A percentile compares a stretch with the other conserved stretches of the same genome.
These are phyloP conservation scores for Anniella stebbinsi DNA, from an alignment of 2,797 vertebrate genomes.

Conservation along the genomic window DNA sequence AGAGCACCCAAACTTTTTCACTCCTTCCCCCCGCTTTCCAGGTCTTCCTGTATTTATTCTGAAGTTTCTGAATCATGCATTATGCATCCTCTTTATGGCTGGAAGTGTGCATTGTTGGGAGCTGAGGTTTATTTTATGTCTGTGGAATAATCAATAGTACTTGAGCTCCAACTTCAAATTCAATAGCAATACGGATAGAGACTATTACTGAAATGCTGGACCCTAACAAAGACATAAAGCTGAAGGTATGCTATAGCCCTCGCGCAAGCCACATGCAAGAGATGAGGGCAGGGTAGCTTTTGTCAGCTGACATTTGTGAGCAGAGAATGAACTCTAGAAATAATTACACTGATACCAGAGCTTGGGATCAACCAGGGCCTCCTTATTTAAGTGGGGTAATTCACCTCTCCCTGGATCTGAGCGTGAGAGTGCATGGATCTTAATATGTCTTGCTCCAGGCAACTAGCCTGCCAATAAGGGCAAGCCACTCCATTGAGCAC, in stretches of 20 bases:
- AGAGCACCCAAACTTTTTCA: background rate
- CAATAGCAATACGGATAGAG: slow-evolving; percentile 54
- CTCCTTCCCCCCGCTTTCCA: too few relatives aligned
- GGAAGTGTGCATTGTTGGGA: slow-evolving; percentile 24
- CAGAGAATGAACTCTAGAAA: too few relatives aligned
- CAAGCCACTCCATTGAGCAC: too few relatives aligned
- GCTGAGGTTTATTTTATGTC: slow-evolving; percentile 32
- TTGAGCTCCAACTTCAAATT: slow-evolving; percentile 56
- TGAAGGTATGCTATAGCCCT: background rate
- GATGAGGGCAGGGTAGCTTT: background rate
- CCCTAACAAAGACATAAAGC: background rate
- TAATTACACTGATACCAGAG: too few relatives aligned
- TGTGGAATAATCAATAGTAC: slow-evolving; percentile 50
- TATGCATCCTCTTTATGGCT: slow-evolving; percentile 24
- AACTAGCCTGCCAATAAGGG: too few relatives aligned
- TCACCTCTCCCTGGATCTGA: too few relatives aligned
- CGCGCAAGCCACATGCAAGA: background rate
- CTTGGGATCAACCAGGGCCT: too few relatives aligned
- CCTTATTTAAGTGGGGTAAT: too few relatives aligned
- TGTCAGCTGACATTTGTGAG: background rate
- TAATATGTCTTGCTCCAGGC: too few relatives aligned
- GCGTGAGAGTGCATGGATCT: too few relatives aligned
- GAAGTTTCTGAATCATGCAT: slow-evolving; percentile 21
- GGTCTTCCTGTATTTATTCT: slow-evolving; percentile 15
- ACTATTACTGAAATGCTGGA: slow-evolving; percentile 49